Evolutionary conservation across 2,888 invertebrate genomes (phyloP).

Genomic region (Heliconius aoede): DNA sequence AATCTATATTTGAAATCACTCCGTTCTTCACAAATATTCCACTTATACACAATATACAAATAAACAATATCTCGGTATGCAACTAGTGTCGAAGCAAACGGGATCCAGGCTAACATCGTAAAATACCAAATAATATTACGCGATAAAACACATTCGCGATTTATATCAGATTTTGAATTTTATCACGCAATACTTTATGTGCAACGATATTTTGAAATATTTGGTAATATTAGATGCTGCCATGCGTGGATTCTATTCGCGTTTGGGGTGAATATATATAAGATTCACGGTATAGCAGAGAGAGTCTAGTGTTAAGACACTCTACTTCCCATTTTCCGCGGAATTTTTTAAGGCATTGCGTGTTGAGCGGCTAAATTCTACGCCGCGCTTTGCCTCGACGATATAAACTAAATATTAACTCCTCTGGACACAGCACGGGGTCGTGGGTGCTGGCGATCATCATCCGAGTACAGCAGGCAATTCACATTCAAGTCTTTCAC

Average conservation of each 20-base stretch:
- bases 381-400: no score
- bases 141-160: slow-evolving; percentile 9
- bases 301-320: no score
- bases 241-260: background rate
- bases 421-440: no score
- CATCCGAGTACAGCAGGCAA: no score
- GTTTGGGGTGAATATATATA: background rate
- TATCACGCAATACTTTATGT: slow-evolving; percentile 6
- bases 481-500: no score
- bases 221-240: background rate
- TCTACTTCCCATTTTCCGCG: no score
- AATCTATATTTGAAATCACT: background rate
- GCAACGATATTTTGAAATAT: background rate
- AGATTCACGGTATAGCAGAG: no score
- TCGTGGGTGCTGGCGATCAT: no score
- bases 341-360: no score
- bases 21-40: background rate
- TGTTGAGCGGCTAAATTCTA: no score
- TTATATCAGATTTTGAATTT: slow-evolving; percentile 27
- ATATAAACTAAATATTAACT: no score
- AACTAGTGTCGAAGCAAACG: background rate
- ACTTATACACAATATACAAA: background rate
- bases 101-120: slow-evolving; percentile 34
- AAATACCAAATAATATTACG: slow-evolving; percentile 29
- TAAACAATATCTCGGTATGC: background rate